Base-by-base conservation (phyloP, 92 coral and sea anemone genomes). In the Porites rus region DNA sequence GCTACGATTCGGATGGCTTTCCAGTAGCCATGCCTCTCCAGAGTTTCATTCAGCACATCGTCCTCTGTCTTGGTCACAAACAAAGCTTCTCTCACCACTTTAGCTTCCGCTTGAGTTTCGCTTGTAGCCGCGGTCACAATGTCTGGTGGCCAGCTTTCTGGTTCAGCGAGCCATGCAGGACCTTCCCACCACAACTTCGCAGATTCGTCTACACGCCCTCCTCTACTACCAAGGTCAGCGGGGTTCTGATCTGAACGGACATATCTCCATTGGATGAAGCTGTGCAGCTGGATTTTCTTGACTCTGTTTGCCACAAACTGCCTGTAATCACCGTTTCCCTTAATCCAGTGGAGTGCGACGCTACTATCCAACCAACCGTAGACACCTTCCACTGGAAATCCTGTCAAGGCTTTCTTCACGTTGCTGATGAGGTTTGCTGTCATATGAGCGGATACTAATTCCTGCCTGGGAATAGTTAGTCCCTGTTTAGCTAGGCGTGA, bases 311-410 rank as follows among this genome's bases (percentile, higher is more conserved):
- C 84, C 5, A 85, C 84, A 54, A 85, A 77, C 51, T 77, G 89
- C 77, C 43, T 77, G 77, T 77, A 76, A 59, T 78, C 65, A 7
- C 84, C 79, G 8, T 63, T 25, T 14, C 78, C 79, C 77, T 59
- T 51, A 13, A 86, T 51, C 84, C 84, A 86, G 70, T 86, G 89
- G 16, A 86, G 77, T 14, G 84, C 87, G 10, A 83, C 80, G 66
- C 22, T 80, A 53, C 85, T 80, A 53, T 80, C 85, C 2, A 80
- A 76, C 89, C 89, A 77, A 8, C 83, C 51, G 20, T 77, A 65
- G 46, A 65, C 75, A 10, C n/a, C n/a, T 24, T 54, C 56, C 43
- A 85, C 83, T 22, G 89, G 83, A 17, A 52, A 77, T 10, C 83
- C 89, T 28, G 13, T 18, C 51, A 85, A 68, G 14, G 89, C 73